phyloP scores from a whole-genome alignment of 2,888 invertebrate species.

The Eupithecia tripunctaria region DNA sequence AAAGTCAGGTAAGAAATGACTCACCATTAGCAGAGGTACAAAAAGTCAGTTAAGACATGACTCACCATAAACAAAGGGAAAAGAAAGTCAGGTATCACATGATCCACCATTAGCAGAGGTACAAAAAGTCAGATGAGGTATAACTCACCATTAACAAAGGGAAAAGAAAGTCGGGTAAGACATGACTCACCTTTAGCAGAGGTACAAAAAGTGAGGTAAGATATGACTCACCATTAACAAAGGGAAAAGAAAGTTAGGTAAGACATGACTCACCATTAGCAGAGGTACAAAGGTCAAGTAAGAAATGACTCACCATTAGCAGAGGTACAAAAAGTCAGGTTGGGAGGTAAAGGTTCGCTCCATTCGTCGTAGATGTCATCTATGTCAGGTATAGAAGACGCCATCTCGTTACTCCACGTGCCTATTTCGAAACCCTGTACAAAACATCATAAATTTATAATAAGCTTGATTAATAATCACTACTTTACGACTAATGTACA shows the following conservation, averaged over 20 bases:
- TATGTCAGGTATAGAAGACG: conserved; percentile 76
- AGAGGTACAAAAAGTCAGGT: conserved; percentile 86
- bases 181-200: conserved; percentile 71
- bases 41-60: conserved; percentile 81
- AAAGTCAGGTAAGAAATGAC: conserved; percentile 82
- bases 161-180: conserved; percentile 86
- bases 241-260: conserved; percentile 86
- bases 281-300: no score
- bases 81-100: conserved; percentile 85
- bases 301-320: conserved; percentile 65
- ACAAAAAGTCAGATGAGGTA: conserved; percentile 87
- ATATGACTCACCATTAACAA: conserved; percentile 70
- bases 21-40: conserved; percentile 82
- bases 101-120: conserved; percentile 77
- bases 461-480: no score
- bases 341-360: conserved; percentile 85
- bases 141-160: conserved; percentile 74
- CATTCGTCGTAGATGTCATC: conserved; percentile 75
- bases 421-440: conserved; percentile 91
- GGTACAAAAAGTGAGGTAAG: conserved; percentile 86
- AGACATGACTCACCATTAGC: no score
- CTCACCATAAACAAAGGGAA: conserved; percentile 80
- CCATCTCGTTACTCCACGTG: conserved; percentile 97
- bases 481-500: no score
- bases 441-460: not conserved